Conservation (phyloP, 37 sponge, comb jelly and placozoan genomes). For the Axinella damicornis region DNA sequence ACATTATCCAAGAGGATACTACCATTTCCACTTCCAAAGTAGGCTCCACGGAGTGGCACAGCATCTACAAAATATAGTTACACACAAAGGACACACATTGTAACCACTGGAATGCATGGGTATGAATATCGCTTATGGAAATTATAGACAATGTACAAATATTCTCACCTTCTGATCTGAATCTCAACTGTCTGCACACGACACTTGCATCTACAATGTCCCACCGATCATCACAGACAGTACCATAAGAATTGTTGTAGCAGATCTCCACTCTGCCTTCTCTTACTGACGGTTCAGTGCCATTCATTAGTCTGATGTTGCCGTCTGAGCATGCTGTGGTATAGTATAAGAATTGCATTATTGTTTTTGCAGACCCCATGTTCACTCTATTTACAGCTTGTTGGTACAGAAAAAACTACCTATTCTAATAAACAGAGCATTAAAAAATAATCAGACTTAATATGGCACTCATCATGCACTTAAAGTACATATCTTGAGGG, state of each 20-base stretch:
- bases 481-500: background rate
- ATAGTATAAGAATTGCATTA: background rate
- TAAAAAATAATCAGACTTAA: no score
- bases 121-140: no score
- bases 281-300: background rate
- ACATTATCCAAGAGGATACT: constrained; percentile 9
- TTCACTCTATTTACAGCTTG: no score
- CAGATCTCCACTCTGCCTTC: constrained; percentile 34
- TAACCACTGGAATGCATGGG: no score
- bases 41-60: background rate
- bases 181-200: constrained; percentile 42
- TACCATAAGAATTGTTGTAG: constrained; percentile 21
- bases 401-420: no score
- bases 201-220: constrained; percentile 32
- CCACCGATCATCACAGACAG: constrained; percentile 50
- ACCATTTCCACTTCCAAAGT: constrained; percentile 10
- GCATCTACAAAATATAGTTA: no score
- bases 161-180: constrained; percentile 18
- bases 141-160: no score
- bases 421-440: no score
- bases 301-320: constrained; percentile 17
- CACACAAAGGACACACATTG: no score
- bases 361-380: no score
- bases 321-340: constrained; percentile 17
- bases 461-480: no score